Evolutionary conservation across 1,140 invertebrate species (phyloP).

Genomic region (Harlomillsia oculata): DNA sequence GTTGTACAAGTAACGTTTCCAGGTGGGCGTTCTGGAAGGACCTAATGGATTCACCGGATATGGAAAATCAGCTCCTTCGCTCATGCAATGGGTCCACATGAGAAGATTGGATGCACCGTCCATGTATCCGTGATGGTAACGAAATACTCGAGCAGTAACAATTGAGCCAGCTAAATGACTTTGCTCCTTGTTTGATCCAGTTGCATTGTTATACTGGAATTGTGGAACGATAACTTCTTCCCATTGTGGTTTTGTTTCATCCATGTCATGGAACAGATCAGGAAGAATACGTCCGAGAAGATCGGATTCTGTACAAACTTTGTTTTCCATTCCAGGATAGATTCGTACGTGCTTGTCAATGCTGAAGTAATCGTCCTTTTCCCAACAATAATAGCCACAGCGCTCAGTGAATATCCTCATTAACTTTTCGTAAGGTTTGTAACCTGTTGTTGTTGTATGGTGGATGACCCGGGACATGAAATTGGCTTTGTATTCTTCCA

Average conservation of each 20-base stretch:
- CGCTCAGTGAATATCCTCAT: constrained; percentile 12
- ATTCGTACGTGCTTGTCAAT: constrained; percentile 26
- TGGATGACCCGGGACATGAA: constrained; percentile 17
- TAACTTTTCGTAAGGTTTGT: constrained; percentile 24
- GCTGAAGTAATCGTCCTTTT: constrained; percentile 25
- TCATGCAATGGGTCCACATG: constrained; percentile 13
- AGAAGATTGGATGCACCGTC: constrained; percentile 22
- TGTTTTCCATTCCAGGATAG: background rate
- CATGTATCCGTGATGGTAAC: constrained; percentile 27
- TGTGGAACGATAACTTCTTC: constrained; percentile 30
- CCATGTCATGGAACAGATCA: constrained; percentile 22
- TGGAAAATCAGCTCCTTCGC: constrained; percentile 19
- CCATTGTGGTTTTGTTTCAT: constrained; percentile 29
- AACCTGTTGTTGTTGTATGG: background rate
- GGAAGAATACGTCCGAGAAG: constrained; percentile 11
- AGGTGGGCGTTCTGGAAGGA: background rate
- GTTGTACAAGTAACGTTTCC: constrained; percentile 16
- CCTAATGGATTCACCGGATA: constrained; percentile 18
- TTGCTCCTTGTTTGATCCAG: background rate
- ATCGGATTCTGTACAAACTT: constrained; percentile 21
- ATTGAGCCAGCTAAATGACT: background rate
- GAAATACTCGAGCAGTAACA: constrained; percentile 10
- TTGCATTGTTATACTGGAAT: constrained; percentile 24
- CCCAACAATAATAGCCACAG: constrained; percentile 28
- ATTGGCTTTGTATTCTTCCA: constrained; percentile 10